Conservation (phyloP, 2,888 invertebrate species). For the Macrophya alboannulata region DNA sequence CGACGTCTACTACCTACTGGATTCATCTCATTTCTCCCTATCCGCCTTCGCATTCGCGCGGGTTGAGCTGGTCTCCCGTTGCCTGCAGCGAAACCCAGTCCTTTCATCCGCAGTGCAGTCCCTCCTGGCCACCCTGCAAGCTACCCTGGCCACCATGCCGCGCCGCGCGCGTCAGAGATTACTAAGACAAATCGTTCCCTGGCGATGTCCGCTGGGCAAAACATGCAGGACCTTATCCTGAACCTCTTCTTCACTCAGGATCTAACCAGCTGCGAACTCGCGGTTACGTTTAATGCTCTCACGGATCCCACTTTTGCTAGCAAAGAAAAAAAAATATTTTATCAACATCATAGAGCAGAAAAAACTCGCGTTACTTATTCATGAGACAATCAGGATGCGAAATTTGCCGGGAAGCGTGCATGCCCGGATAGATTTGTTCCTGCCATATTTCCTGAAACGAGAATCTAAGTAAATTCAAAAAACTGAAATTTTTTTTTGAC, state of each 20-base stretch:
- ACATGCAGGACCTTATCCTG: constrained; percentile 61
- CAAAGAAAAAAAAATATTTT: background rate
- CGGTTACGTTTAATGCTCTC: background rate
- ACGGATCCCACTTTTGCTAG: background rate
- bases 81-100: too few relatives aligned
- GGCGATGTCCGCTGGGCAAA: constrained; percentile 68
- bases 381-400: too few relatives aligned
- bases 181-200: constrained; percentile 70
- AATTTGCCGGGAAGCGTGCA: too few relatives aligned
- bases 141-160: background rate
- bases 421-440: too few relatives aligned
- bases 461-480: too few relatives aligned
- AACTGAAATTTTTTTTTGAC: too few relatives aligned
- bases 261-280: constrained; percentile 29
- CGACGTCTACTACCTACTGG: background rate
- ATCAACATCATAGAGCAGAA: background rate
- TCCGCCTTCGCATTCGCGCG: constrained; percentile 15
- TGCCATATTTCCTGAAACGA: too few relatives aligned
- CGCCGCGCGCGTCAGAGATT: constrained; percentile 54
- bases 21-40: background rate
- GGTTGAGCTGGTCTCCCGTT: constrained; percentile 11
- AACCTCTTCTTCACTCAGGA: background rate
- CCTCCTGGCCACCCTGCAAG: background rate
- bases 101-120: constrained; percentile 51
- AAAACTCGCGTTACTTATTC: too few relatives aligned